Evolutionary conservation across 2,888 invertebrate species (phyloP).

Genomic region (Eumacrocentrus americanus): DNA sequence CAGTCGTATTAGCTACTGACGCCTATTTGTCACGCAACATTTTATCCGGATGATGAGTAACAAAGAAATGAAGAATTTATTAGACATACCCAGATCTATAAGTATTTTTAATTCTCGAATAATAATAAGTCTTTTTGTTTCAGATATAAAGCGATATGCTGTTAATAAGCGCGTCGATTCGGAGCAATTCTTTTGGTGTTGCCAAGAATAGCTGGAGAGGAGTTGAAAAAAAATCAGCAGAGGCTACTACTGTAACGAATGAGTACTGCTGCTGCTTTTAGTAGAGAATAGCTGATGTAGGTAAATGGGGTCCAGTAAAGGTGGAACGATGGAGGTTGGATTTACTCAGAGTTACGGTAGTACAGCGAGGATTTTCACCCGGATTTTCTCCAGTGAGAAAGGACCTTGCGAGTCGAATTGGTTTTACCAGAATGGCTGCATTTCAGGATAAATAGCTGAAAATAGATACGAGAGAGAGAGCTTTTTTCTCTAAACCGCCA

Average conservation of each 20-base stretch:
- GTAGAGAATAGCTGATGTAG: slow-evolving; percentile 31
- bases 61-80: slow-evolving; percentile 13
- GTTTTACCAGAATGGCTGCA: slow-evolving; percentile 34
- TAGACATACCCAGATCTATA: too few species aligned
- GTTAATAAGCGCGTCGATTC: too few species aligned
- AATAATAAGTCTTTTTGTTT: too few species aligned
- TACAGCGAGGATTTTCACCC: slow-evolving; percentile 36
- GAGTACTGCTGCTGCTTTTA: slow-evolving; percentile 27
- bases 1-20: neutral
- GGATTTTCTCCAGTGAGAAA: slow-evolving; percentile 35
- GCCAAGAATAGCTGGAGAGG: neutral
- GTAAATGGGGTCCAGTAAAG: slow-evolving; percentile 31
- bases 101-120: too few species aligned
- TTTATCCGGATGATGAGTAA: slow-evolving; percentile 11
- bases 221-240: slow-evolving; percentile 6
- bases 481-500: slow-evolving; percentile 22
- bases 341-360: slow-evolving; percentile 39
- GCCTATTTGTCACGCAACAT: slow-evolving; percentile 15
- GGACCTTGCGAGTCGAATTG: slow-evolving; percentile 35
- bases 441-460: slow-evolving; percentile 38
- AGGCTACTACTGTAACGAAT: slow-evolving; percentile 24
- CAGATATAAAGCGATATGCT: too few species aligned
- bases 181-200: slow-evolving; percentile 6
- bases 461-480: slow-evolving; percentile 35
- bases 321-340: slow-evolving; percentile 32